Evolutionary conservation across 2,888 invertebrate species (phyloP), one percentile per base, ranked within the genome.

Genomic region (Eupeodes latifasciatus): DNA sequence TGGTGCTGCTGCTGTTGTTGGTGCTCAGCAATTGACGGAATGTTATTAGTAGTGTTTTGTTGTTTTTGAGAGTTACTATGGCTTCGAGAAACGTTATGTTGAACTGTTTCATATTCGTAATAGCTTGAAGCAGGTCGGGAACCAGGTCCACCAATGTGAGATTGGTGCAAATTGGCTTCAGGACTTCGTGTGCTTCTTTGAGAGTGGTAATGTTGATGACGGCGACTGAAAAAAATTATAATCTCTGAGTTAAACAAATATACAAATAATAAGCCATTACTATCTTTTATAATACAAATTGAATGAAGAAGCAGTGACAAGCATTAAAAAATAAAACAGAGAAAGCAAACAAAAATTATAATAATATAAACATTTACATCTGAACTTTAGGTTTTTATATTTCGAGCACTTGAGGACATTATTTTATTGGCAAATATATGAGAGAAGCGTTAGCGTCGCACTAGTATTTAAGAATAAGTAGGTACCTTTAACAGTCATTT

Each of bases 91-190:
- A 94, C 94, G 90, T 95, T 95, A 36, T 96, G 95, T 90, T 96
- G 96, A 49, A 96, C 96, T 90, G 95, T 96, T 93, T 97, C 97
- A 93, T 97, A 97, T 93, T 97, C 97, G 93, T 97, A 97, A 93
- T 96, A 97, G 94, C 97, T 97, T 85, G 97, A 97, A 87, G 96
- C 96, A 6, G 97, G 97, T 19, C 97, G 94, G 72, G 91, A 27
- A n/a, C 90, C 91, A 69, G 84, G 72, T 34, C 82, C 62, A 11
- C 80, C 79, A 53, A 89, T 71, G 51, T 82, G 79, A 27, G 83
- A 83, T 66, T 91, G 92, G 61, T 92, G 92, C 87, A 92, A 82
- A 71, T 91, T 92, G n/a, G 93, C 90, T 91, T 95, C 95, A 91
- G 96, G 95, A 93, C 96, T 96, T 80, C 94, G 93, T 53, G 94